Evolutionary conservation across 2,113 vertebrate species (phyloP).

Genomic region (Noctilio leporinus): DNA sequence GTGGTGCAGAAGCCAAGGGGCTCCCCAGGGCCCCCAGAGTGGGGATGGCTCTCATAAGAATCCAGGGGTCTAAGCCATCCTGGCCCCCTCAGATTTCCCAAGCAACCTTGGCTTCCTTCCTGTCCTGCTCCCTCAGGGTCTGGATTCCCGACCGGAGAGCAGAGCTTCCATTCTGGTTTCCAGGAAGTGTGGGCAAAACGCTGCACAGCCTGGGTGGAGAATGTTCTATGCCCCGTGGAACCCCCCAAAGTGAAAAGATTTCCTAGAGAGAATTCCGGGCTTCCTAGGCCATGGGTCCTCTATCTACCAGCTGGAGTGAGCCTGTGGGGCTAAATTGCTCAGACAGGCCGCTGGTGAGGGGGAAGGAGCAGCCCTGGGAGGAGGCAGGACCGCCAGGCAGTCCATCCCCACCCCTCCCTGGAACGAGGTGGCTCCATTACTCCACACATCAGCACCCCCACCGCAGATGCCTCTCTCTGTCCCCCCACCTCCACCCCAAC

Average conservation of each 20-base stretch:
- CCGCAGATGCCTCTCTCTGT: background rate
- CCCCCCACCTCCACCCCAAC: background rate
- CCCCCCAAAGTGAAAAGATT: background rate
- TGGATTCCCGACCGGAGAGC: background rate
- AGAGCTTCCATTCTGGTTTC: background rate
- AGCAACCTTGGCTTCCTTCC: background rate
- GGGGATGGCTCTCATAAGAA: background rate
- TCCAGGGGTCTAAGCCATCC: background rate
- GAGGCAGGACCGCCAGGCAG: background rate
- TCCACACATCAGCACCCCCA: background rate
- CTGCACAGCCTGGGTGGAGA: background rate
- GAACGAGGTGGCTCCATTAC: background rate
- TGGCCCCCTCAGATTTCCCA: background rate
- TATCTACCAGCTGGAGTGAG: background rate
- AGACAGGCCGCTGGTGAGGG: background rate
- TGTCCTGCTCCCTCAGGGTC: background rate
- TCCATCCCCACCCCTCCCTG: background rate
- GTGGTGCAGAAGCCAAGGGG: background rate
- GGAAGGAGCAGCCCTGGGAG: background rate
- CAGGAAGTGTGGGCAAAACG: background rate
- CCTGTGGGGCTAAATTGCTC: background rate
- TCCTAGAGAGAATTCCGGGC: background rate
- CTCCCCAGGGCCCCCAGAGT: rapidly evolving
- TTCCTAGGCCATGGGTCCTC: background rate
- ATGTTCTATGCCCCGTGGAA: background rate